These are phyloP conservation scores for Hymenopus coronatus DNA, from an alignment of 2,888 invertebrate species.

Conservation along the genomic window DNA sequence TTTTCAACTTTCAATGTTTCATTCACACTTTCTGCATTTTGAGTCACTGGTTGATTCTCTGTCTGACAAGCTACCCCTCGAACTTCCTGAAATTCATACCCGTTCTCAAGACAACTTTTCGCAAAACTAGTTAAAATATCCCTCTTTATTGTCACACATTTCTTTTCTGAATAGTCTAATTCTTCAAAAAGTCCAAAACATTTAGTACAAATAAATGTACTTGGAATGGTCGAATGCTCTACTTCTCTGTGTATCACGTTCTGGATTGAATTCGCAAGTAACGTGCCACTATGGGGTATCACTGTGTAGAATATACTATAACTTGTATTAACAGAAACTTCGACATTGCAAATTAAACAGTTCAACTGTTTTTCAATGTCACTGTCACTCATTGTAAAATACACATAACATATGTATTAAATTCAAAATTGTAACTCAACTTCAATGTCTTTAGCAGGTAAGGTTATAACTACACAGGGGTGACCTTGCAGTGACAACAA, in stretches of 20 bases:
- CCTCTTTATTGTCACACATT: slow-evolving; percentile 30
- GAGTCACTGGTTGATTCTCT: slow-evolving; percentile 19
- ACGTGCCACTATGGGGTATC: slow-evolving; percentile 35
- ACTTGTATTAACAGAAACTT: slow-evolving; percentile 27
- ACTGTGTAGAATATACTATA: slow-evolving; percentile 34
- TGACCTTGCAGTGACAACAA: slow-evolving; percentile 29
- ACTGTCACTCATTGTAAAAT: slow-evolving; percentile 29
- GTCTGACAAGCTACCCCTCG: slow-evolving; percentile 35
- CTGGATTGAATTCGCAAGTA: slow-evolving; percentile 35
- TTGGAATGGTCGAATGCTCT: slow-evolving; percentile 24
- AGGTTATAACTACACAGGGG: slow-evolving; percentile 29
- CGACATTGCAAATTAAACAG: slow-evolving; percentile 32
- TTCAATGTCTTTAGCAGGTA: slow-evolving; percentile 21
- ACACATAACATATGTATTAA: background rate
- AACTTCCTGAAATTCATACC: slow-evolving; percentile 28
- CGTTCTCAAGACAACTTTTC: slow-evolving; percentile 28
- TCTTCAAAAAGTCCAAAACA: slow-evolving; percentile 37
- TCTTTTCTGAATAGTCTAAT: slow-evolving; percentile 36
- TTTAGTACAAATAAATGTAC: slow-evolving; percentile 34
- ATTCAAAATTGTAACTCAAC: background rate
- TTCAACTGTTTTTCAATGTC: slow-evolving; percentile 25
- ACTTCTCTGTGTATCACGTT: slow-evolving; percentile 30
- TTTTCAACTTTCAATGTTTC: slow-evolving; percentile 19
- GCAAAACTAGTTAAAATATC: slow-evolving; percentile 33
- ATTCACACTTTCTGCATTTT: background rate